A percentile compares a stretch with the other conserved stretches of the same genome.
phyloP scores from a whole-genome alignment of 2,797 vertebrate genomes.

The Chaetodon trifasciatus region DNA sequence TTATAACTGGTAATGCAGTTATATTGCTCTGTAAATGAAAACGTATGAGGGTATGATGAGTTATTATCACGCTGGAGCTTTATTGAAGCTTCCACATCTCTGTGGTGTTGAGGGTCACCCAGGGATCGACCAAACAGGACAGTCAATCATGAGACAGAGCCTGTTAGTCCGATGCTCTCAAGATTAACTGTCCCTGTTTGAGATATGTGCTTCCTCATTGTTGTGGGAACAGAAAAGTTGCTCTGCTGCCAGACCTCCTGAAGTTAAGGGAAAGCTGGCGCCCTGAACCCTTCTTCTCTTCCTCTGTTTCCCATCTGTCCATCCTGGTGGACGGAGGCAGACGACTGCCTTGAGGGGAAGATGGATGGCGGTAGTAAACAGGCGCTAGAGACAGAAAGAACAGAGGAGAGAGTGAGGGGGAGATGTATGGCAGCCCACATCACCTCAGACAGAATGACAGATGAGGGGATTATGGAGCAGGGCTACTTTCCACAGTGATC shows the following conservation, averaged over 20 bases:
- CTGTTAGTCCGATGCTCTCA: conserved; percentile 39
- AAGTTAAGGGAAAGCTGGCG: conserved; percentile 42
- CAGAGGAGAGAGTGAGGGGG: conserved; percentile 55
- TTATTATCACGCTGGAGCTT: conserved; percentile 67
- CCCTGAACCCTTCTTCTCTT: conserved; percentile 34
- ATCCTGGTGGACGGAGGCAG: conserved; percentile 52
- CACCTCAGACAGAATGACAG: conserved; percentile 84
- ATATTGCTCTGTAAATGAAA: conserved; percentile 74
- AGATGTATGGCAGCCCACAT: conserved; percentile 85
- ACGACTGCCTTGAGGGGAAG: conserved; percentile 61
- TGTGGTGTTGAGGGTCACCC: conserved; percentile 63
- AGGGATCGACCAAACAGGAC: conserved; percentile 54
- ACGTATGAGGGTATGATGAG: conserved; percentile 71
- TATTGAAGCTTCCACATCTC: conserved; percentile 56
- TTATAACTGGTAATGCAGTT: conserved; percentile 64
- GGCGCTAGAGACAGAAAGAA: conserved; percentile 57
- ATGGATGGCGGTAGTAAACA: conserved; percentile 73
- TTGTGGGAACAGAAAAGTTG: conserved; percentile 48
- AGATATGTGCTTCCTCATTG: conserved; percentile 50
- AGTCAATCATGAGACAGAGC: conserved; percentile 65
- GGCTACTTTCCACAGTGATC: conserved; percentile 76
- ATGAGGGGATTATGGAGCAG: conserved; percentile 83
- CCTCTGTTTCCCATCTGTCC: conserved; percentile 69
- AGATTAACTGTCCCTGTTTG: conserved; percentile 62
- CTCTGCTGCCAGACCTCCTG: conserved; percentile 39